A percentile compares a stretch with the other conserved stretches of the same genome.
phyloP scores from a whole-genome alignment of 2,888 invertebrate species.

The Timema cristinae region DNA sequence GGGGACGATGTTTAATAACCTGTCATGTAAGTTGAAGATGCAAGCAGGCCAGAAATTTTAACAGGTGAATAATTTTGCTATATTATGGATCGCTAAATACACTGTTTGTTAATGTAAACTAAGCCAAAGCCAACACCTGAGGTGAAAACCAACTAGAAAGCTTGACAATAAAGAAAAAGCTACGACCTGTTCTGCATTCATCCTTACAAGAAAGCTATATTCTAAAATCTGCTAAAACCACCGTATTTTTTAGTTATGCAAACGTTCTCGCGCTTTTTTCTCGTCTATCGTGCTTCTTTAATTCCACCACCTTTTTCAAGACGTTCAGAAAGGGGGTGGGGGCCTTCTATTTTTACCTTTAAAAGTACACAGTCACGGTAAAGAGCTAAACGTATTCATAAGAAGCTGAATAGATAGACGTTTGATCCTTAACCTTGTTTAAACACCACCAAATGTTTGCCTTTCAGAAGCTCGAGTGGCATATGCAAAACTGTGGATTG shows the following conservation, averaged over 20 bases:
- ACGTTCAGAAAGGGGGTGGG: conserved; percentile 20
- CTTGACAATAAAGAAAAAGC: background rate
- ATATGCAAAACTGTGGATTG: conserved; percentile 35
- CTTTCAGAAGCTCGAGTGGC: conserved; percentile 32
- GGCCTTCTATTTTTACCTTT: conserved; percentile 26
- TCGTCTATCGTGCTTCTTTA: conserved; percentile 22
- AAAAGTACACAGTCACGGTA: conserved; percentile 28
- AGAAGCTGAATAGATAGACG: conserved; percentile 34
- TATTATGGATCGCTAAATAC: too few species aligned
- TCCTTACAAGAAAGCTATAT: conserved; percentile 24
- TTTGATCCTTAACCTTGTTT: conserved; percentile 32
- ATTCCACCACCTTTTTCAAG: conserved; percentile 26
- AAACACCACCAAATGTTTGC: conserved; percentile 33
- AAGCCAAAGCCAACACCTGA: too few species aligned
- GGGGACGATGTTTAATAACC: too few species aligned
- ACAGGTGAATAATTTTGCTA: too few species aligned
- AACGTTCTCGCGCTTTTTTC: too few species aligned
- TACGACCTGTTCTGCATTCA: conserved; percentile 11
- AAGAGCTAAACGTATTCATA: conserved; percentile 32
- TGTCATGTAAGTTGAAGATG: too few species aligned
- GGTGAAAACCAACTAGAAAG: too few species aligned
- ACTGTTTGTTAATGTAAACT: too few species aligned
- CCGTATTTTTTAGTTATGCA: too few species aligned
- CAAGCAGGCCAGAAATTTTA: too few species aligned
- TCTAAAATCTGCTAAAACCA: conserved; percentile 20